Base-by-base conservation (phyloP, 2,888 invertebrate species). In the Notodonta dromedarius region DNA sequence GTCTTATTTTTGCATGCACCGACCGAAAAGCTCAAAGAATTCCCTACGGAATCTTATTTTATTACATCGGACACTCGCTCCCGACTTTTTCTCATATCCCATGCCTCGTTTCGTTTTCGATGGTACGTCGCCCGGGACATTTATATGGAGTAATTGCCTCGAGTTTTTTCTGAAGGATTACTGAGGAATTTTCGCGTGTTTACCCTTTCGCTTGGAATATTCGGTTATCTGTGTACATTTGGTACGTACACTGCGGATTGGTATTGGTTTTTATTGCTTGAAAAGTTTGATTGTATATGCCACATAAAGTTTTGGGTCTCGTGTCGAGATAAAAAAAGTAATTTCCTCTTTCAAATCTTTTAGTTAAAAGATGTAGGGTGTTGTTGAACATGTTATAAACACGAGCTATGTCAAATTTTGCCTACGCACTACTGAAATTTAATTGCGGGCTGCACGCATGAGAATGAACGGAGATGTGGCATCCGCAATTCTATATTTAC, bases 401-500 rank as follows among this genome's bases (percentile, higher is more conserved):
- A 24, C 24, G 24, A 16, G 11, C 6, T 51, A 51, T 16, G 46
- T 5, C 0, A 8, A 8, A 5, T 14, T 50, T 50, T 50, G 14
- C 12, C 2, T 46, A 46, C 46, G 16, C 16, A 51, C 51, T 51
- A 51, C 9, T 24, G 24, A 51, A 24, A 2, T 24, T 24, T 13
- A 4, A 1, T 51, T 35, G 52, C 12, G 12, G 53, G 60, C 60
- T 63, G 73, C 70, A 76, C 73, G 78, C 74, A 81, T 83, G 83
- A 83, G 87, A 88, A 86, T 84, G 82, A 85, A 77, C 76, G 77
- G 78, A 62, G 66, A 69, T 73, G 79, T 71, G 74, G 77, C 80
- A 80, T 80, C 75, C 79, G 82, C 85, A 82, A 86, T 89, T 88
- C 87, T 87, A 87, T 91, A 90, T 91, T 91, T 91, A 88, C 89